Evolutionary conservation across 2,113 vertebrate species (phyloP).

Genomic region (Corapipo altera): DNA sequence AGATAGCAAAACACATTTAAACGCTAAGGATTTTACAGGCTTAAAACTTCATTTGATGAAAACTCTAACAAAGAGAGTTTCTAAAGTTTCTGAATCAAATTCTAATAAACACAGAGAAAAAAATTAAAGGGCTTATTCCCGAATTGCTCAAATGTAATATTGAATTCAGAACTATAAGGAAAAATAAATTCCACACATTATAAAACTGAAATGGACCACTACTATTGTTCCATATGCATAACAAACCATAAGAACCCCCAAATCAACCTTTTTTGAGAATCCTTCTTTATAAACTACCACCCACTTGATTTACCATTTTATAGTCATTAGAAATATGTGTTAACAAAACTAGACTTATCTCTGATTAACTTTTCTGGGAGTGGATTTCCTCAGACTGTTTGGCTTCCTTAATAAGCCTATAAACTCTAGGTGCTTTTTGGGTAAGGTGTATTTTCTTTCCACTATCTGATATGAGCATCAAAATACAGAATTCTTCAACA

Average conservation of each 20-base stretch:
- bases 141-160: rapidly evolving
- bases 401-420: background rate
- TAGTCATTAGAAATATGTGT: background rate
- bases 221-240: background rate
- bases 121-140: background rate
- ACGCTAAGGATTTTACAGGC: background rate
- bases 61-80: background rate
- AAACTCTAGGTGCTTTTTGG: background rate
- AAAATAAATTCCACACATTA: background rate
- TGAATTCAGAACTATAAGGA: background rate
- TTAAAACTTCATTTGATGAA: background rate
- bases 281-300: background rate
- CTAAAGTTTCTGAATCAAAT: background rate
- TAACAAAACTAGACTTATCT: background rate
- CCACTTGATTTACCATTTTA: background rate
- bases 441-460: background rate
- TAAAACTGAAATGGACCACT: background rate
- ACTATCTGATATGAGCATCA: background rate
- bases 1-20: background rate
- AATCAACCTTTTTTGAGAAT: background rate
- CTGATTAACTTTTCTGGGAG: background rate
- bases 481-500: background rate
- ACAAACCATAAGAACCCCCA: background rate
- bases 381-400: background rate
- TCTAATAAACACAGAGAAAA: background rate